Conservation (phyloP, 2,888 invertebrate genomes). For the Acanthococcus lagerstroemiae region DNA sequence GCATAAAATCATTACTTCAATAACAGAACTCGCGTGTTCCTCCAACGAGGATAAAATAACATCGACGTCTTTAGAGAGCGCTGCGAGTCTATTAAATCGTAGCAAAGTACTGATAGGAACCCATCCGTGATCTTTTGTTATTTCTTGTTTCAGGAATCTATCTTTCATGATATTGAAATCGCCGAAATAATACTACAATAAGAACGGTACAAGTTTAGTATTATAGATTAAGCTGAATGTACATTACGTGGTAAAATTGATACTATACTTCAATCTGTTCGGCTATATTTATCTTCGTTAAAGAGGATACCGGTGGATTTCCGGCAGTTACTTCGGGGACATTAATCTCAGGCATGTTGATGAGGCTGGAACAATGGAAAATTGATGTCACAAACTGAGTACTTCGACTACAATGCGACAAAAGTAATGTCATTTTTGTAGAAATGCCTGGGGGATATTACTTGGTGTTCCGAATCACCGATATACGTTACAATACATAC, state of each 20-base stretch:
- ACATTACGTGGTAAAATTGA: not conserved
- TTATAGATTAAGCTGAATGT: not conserved
- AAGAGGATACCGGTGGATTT: not conserved
- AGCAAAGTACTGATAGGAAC: constrained; percentile 70
- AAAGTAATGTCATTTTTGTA: too few relatives aligned
- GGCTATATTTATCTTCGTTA: constrained; percentile 11
- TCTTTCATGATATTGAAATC: constrained; percentile 86
- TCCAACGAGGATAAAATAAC: constrained; percentile 64
- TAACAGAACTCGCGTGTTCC: constrained; percentile 59
- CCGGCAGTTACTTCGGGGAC: not conserved
- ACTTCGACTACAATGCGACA: too few relatives aligned
- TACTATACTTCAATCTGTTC: constrained; percentile 20
- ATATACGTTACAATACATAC: too few relatives aligned
- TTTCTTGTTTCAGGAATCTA: constrained; percentile 82
- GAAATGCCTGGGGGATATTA: too few relatives aligned
- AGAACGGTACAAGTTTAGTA: not conserved
- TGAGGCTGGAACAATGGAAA: too few relatives aligned
- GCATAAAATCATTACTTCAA: too few relatives aligned
- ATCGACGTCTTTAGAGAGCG: constrained; percentile 56
- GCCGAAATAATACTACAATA: constrained; percentile 61
- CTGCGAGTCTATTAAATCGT: constrained; percentile 76
- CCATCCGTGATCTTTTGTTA: constrained; percentile 82
- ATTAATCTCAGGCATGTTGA: too few relatives aligned
- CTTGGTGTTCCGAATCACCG: too few relatives aligned
- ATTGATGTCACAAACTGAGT: too few relatives aligned